Percentiles rank a stretch among this genome's conserved stretches.
These are phyloP conservation scores for honey bee (Apis mellifera) DNA, from an alignment of 1,140 invertebrate species.

Conservation along the genomic window DNA sequence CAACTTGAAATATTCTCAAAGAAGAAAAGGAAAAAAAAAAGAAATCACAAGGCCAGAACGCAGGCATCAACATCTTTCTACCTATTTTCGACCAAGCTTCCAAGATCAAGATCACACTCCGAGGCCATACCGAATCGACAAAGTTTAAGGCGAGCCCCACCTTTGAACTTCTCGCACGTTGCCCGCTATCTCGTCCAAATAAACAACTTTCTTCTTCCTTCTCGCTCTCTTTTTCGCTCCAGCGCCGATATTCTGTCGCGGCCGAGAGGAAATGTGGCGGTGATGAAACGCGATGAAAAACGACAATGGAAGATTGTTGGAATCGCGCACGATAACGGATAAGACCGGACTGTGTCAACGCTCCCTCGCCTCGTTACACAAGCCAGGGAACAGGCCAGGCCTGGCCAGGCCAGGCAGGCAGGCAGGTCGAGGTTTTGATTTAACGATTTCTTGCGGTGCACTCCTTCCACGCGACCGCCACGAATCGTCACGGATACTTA, in stretches of 20 bases:
- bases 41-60: too few relatives aligned
- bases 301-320: too few relatives aligned
- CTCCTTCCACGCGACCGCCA: slow-evolving; percentile 28
- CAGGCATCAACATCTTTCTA: neutral
- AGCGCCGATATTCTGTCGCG: slow-evolving; percentile 17
- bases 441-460: slow-evolving; percentile 48
- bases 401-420: neutral
- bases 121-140: neutral
- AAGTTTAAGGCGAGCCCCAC: neutral
- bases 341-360: slow-evolving; percentile 41
- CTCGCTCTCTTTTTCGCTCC: slow-evolving; percentile 8
- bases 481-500: slow-evolving; percentile 47
- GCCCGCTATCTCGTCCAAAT: neutral
- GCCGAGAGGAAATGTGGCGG: slow-evolving; percentile 8
- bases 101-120: neutral
- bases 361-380: slow-evolving; percentile 42
- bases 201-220: slow-evolving; percentile 10
- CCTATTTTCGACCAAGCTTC: neutral
- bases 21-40: too few relatives aligned
- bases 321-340: slow-evolving; percentile 32
- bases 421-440: slow-evolving; percentile 33
- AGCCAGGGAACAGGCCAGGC: slow-evolving; percentile 9
- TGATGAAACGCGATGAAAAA: slow-evolving; percentile 14
- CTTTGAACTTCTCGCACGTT: slow-evolving; percentile 26
- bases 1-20: too few relatives aligned